Conservation (phyloP, 37 sponge, comb jelly and placozoan species). For the Ephydatia muelleri region DNA sequence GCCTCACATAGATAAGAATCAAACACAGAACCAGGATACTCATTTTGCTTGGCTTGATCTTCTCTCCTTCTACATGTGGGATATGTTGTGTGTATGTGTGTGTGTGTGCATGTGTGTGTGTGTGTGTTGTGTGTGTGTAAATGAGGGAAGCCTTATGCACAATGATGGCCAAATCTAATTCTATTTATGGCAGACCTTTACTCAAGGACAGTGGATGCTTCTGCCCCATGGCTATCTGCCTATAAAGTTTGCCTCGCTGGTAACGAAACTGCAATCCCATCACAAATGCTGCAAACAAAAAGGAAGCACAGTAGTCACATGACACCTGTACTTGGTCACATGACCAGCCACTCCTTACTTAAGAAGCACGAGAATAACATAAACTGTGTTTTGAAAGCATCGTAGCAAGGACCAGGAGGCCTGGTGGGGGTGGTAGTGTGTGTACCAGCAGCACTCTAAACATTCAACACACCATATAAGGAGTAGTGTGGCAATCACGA, state of each 20-base stretch:
- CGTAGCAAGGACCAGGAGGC: conserved; percentile 76
- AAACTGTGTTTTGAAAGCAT: conserved; percentile 59
- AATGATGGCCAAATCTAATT: background rate
- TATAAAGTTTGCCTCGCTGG: conserved; percentile 60
- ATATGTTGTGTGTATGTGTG: no score
- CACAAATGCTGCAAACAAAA: conserved; percentile 47
- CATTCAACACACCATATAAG: conserved; percentile 61
- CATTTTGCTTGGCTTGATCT: background rate
- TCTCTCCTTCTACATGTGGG: no score
- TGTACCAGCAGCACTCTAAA: background rate
- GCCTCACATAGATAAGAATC: background rate
- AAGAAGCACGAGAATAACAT: conserved; percentile 47
- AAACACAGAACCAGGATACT: conserved; percentile 12
- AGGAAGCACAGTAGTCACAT: no score
- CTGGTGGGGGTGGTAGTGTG: no score
- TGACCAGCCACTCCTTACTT: conserved; percentile 34
- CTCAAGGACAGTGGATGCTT: conserved; percentile 62
- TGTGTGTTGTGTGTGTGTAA: no score
- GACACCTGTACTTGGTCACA: background rate
- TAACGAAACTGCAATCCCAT: conserved; percentile 66
- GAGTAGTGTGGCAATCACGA: conserved; percentile 47
- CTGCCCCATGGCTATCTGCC: conserved; percentile 63
- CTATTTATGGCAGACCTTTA: conserved; percentile 27
- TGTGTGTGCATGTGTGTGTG: no score
- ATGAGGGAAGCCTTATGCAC: background rate